Percentiles rank a stretch among this genome's conserved stretches.
Conservation (phyloP, 1,140 invertebrate genomes). For the Temnothorax longispinosus region DNA sequence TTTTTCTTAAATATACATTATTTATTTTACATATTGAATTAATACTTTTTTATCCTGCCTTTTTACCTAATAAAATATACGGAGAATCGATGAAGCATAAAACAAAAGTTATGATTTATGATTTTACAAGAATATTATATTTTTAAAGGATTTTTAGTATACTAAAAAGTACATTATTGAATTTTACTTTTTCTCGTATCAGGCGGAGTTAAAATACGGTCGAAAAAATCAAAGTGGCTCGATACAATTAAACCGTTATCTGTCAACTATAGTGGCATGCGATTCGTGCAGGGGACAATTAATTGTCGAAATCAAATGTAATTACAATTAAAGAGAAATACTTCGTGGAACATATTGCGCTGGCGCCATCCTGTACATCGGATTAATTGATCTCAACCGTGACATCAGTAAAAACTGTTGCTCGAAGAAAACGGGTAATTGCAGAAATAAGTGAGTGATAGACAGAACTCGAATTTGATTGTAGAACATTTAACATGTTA, state of each 20-base stretch:
- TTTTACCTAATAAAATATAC: neutral
- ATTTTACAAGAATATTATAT: too few species aligned
- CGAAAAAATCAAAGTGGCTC: neutral
- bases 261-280: neutral
- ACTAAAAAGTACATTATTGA: neutral
- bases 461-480: neutral
- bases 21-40: neutral
- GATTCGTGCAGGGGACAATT: constrained; percentile 1
- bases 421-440: neutral
- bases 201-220: neutral
- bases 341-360: neutral
- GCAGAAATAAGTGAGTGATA: neutral
- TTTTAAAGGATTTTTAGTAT: neutral
- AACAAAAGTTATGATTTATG: neutral
- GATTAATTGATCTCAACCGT: constrained; percentile 32
- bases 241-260: constrained; percentile 25
- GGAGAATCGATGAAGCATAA: neutral
- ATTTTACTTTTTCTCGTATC: neutral
- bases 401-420: neutral
- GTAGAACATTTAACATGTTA: neutral
- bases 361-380: neutral
- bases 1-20: neutral
- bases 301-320: constrained; percentile 38
- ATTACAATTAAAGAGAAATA: constrained; percentile 18
- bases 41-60: neutral